Percentiles rank a stretch among this genome's conserved stretches.
These are phyloP conservation scores for Pristionchus fissidentatus DNA, from an alignment of 2,888 invertebrate species.

Conservation along the genomic window DNA sequence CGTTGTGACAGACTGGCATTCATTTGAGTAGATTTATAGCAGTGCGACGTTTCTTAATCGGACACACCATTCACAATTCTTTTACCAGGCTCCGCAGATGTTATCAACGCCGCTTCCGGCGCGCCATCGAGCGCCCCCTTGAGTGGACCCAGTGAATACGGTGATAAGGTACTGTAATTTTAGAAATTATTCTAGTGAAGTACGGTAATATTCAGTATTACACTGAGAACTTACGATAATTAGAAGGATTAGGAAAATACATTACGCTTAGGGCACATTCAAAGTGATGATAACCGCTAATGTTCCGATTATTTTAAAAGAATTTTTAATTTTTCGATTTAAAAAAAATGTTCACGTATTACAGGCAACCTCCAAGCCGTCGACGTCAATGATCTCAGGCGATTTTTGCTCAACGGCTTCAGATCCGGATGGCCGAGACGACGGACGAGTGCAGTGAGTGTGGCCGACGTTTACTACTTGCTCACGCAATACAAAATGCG, in stretches of 20 bases:
- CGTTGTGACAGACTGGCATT: no score
- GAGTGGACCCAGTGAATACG: constrained; percentile 10
- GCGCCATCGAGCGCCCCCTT: constrained; percentile 28
- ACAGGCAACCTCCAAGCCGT: constrained; percentile 47
- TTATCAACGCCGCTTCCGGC: constrained; percentile 16
- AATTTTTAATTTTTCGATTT: background rate
- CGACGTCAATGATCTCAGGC: constrained; percentile 51
- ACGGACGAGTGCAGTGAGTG: constrained; percentile 35
- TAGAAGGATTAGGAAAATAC: no score
- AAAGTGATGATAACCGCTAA: no score
- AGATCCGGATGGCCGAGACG: constrained; percentile 55
- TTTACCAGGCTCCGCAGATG: constrained; percentile 30
- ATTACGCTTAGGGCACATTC: no score
- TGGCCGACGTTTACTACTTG: background rate
- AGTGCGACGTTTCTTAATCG: background rate
- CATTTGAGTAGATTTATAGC: background rate
- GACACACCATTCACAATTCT: background rate
- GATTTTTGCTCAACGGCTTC: constrained; percentile 63
- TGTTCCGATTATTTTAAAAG: no score
- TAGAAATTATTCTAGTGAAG: no score
- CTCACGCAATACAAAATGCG: background rate
- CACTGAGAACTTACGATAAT: no score
- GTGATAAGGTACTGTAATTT: constrained; percentile 1
- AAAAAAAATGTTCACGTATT: background rate
- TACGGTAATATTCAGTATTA: no score